These are phyloP conservation scores for Melanogrammus aeglefinus DNA, from an alignment of 2,797 vertebrate species.

Conservation along the genomic window DNA sequence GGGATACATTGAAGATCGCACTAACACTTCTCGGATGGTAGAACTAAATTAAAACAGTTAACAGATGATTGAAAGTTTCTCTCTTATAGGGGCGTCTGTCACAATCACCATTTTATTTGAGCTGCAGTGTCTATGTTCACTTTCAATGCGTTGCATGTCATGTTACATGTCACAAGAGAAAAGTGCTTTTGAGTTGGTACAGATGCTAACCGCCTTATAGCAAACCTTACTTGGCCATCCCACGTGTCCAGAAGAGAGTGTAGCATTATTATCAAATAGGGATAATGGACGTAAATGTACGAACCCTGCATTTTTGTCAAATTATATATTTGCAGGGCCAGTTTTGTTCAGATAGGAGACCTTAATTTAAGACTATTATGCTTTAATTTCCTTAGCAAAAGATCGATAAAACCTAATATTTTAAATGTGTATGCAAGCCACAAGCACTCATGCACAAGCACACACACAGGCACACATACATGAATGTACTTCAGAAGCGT, in stretches of 20 bases:
- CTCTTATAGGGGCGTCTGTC: neutral
- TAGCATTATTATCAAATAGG: neutral
- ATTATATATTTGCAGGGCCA: neutral
- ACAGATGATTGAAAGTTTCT: slow-evolving; percentile 9
- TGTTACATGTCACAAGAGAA: neutral
- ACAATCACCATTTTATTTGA: neutral
- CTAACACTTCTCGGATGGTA: slow-evolving; percentile 35
- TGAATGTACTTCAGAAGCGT: no score
- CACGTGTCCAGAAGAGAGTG: slow-evolving; percentile 1
- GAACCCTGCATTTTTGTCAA: neutral
- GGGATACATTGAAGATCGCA: slow-evolving; percentile 44
- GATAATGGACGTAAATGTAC: neutral
- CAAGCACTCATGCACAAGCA: neutral
- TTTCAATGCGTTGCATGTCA: neutral
- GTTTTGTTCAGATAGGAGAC: neutral
- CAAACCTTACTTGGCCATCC: slow-evolving; percentile 28
- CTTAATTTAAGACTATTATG: neutral
- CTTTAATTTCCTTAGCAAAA: neutral
- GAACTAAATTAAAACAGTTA: slow-evolving; percentile 20
- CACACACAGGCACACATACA: neutral
- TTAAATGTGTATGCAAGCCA: neutral
- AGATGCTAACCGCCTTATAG: slow-evolving; percentile 23
- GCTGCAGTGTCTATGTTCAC: neutral
- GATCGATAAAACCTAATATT: neutral
- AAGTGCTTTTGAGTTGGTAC: slow-evolving; percentile 4